Evolutionary conservation across 2,888 invertebrate genomes (phyloP).

Genomic region (Mactromeris polynyma): DNA sequence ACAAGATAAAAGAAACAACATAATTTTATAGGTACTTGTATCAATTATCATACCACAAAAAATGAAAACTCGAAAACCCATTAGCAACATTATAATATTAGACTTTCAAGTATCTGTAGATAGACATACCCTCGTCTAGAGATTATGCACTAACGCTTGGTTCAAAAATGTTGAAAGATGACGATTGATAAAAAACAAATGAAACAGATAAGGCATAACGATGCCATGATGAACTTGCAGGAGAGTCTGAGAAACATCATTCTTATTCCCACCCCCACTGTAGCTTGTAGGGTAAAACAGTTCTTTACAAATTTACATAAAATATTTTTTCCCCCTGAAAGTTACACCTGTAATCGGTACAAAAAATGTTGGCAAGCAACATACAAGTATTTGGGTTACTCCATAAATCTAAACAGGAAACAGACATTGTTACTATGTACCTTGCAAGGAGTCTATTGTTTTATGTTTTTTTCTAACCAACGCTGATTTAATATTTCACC

Average conservation of each 20-base stretch:
- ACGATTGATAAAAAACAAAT: constrained; percentile 19
- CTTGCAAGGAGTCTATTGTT: not conserved
- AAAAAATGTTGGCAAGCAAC: not conserved
- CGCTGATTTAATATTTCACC: not conserved
- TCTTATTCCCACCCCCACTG: not conserved
- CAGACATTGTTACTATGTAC: not conserved
- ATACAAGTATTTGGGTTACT: not conserved
- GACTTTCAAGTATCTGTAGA: not conserved
- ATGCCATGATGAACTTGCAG: not conserved
- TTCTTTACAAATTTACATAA: not conserved
- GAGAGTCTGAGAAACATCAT: not conserved
- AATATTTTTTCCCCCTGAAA: not conserved
- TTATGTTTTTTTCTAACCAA: not conserved
- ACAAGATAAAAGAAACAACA: not conserved
- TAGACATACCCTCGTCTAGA: not conserved
- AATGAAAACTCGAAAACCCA: constrained; percentile 4
- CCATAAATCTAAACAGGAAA: not conserved
- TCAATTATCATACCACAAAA: constrained; percentile 6
- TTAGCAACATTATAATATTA: not conserved
- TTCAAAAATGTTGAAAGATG: not conserved
- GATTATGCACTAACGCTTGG: not conserved
- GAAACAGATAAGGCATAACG: not conserved
- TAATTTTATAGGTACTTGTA: constrained; percentile 1
- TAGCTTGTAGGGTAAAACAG: not conserved
- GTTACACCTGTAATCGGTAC: not conserved